These are phyloP conservation scores for Pyrrhosoma nymphula DNA, from an alignment of 2,888 invertebrate species.

Conservation along the genomic window DNA sequence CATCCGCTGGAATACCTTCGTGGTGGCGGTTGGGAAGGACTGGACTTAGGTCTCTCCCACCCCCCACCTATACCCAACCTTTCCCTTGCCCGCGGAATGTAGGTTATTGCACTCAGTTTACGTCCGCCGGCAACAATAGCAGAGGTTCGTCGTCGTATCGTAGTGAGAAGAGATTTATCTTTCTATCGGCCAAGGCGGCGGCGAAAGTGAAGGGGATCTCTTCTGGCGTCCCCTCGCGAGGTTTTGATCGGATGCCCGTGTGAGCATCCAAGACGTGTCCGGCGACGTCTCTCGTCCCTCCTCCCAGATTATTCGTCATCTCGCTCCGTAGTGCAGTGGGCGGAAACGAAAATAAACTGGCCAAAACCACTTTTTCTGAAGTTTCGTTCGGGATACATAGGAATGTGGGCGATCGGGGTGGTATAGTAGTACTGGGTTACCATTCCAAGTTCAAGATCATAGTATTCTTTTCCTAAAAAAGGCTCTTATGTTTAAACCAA, in stretches of 20 bases:
- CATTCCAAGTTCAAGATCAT: too few species aligned
- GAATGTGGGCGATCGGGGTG: too few species aligned
- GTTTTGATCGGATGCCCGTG: too few species aligned
- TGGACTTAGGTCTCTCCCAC: not conserved
- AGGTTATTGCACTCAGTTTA: not conserved
- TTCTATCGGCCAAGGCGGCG: not conserved
- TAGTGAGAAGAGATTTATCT: not conserved
- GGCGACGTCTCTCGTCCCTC: not conserved
- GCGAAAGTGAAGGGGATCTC: not conserved
- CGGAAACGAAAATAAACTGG: too few species aligned
- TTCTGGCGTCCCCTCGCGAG: not conserved
- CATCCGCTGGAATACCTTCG: not conserved
- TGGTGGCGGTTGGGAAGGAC: not conserved
- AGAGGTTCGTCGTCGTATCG: not conserved
- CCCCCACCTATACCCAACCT: not conserved
- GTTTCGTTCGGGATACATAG: too few species aligned
- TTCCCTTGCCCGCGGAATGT: not conserved
- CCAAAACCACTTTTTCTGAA: too few species aligned
- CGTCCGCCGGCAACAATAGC: not conserved
- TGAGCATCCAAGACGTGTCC: not conserved
- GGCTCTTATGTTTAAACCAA: too few species aligned
- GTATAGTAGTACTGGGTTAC: too few species aligned
- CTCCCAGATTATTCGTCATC: not conserved
- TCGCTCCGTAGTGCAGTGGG: not conserved
- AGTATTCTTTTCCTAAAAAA: too few species aligned